Conservation (phyloP, 2,797 vertebrate species). For the Mallotus villosus region DNA sequence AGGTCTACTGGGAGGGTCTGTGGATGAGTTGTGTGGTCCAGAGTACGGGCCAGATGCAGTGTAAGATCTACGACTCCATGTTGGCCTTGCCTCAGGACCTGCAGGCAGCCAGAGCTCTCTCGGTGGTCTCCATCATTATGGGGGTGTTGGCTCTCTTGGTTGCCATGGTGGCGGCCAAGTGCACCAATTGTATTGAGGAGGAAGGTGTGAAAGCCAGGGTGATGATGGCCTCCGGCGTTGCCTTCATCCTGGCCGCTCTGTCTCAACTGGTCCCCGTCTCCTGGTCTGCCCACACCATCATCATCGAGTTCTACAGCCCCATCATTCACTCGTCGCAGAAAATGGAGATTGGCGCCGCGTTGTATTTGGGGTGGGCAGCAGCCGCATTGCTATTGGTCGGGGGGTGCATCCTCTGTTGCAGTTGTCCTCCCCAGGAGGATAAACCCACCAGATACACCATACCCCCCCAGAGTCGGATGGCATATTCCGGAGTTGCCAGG, state of each 20-base stretch:
- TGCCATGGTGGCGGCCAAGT: constrained; percentile 87
- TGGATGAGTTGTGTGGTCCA: constrained; percentile 91
- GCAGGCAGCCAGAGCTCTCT: constrained; percentile 86
- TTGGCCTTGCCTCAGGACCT: constrained; percentile 83
- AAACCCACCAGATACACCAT: constrained; percentile 64
- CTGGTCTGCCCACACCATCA: constrained; percentile 90
- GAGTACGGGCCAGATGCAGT: constrained; percentile 91
- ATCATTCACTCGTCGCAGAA: constrained; percentile 77
- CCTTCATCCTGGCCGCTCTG: constrained; percentile 80
- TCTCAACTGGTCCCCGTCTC: constrained; percentile 85
- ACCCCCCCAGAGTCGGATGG: constrained; percentile 67
- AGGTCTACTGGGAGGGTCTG: constrained; percentile 86
- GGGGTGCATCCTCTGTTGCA: constrained; percentile 88
- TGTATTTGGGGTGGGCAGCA: constrained; percentile 91
- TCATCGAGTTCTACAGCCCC: constrained; percentile 88
- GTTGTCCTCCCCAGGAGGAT: constrained; percentile 85
- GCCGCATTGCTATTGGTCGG: constrained; percentile 80
- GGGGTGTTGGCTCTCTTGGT: constrained; percentile 81
- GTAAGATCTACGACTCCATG: constrained; percentile 88
- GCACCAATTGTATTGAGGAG: constrained; percentile 91
- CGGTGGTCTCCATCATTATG: constrained; percentile 81
- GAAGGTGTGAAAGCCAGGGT: constrained; percentile 86
- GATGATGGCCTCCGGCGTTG: constrained; percentile 80
- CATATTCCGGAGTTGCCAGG: constrained; percentile 80
- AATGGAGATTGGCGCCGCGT: constrained; percentile 85